These are phyloP conservation scores for Rynchops niger DNA, from an alignment of 2,113 vertebrate species.

Conservation along the genomic window DNA sequence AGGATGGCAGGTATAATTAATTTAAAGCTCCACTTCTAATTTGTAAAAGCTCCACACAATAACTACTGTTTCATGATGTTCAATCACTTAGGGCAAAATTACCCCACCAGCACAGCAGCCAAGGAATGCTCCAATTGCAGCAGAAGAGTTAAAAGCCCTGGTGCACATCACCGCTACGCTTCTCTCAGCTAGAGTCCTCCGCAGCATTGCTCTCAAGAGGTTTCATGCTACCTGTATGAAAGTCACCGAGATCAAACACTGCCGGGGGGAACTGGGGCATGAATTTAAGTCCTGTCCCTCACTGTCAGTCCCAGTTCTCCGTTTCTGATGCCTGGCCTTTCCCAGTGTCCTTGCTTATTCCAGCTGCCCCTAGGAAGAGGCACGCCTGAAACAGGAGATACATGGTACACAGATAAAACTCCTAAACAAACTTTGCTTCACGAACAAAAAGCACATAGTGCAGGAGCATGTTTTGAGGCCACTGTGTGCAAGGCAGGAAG, in stretches of 20 bases:
- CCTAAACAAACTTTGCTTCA: neutral
- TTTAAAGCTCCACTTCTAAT: slow-evolving; percentile 49
- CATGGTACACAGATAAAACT: neutral
- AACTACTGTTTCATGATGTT: neutral
- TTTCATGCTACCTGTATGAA: neutral
- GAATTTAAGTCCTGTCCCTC: neutral
- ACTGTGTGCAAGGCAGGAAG: neutral
- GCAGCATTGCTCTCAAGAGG: neutral
- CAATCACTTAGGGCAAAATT: neutral
- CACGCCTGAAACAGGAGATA: neutral
- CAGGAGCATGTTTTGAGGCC: neutral
- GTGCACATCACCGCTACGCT: accelerated
- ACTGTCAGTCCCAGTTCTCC: neutral
- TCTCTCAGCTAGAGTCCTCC: neutral
- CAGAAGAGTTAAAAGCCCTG: neutral
- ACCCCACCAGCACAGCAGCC: neutral
- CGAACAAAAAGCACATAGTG: neutral
- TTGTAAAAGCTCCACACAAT: slow-evolving; percentile 16
- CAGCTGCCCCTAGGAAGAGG: neutral
- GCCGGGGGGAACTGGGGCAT: neutral
- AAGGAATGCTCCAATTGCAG: neutral
- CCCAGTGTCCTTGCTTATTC: neutral
- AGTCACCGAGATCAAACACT: neutral
- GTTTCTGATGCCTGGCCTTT: neutral
- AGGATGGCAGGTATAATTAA: slow-evolving; percentile 53